Conservation (phyloP, 2,113 vertebrate species). For the Anas platyrhynchos region DNA sequence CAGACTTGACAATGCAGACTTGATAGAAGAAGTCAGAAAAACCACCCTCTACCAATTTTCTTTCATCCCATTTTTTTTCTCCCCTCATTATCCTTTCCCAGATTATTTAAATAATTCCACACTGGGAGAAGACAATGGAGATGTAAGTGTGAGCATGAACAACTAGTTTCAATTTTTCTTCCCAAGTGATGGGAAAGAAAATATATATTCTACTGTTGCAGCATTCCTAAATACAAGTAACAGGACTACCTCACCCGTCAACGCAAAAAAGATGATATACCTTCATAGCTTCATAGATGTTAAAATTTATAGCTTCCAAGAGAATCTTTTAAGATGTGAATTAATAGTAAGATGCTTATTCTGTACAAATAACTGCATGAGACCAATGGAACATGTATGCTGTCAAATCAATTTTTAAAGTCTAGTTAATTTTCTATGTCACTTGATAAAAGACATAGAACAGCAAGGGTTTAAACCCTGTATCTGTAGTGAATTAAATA, state of each 20-base stretch:
- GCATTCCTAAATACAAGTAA: neutral
- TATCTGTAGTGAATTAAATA: neutral
- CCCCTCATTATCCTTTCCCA: neutral
- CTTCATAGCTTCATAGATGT: no score
- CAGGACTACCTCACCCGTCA: neutral
- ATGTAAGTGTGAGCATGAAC: neutral
- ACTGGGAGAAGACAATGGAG: neutral
- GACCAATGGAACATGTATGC: neutral
- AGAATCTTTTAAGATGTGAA: neutral
- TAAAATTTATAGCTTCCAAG: neutral
- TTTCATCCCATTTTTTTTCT: neutral
- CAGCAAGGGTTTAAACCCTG: neutral
- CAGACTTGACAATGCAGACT: neutral
- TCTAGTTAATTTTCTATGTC: neutral
- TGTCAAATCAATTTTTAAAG: neutral
- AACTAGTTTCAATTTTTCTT: neutral
- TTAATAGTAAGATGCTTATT: neutral
- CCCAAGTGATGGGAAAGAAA: neutral
- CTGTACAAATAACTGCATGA: neutral
- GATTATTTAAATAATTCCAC: neutral
- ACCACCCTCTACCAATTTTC: neutral
- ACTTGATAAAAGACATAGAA: neutral
- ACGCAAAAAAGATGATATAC: neutral
- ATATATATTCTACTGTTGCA: neutral
- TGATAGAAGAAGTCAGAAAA: conserved; percentile 21